A percentile compares a stretch with the other conserved stretches of the same genome.
phyloP scores from a whole-genome alignment of 1,140 invertebrate species.

The Heliconius hermathena region DNA sequence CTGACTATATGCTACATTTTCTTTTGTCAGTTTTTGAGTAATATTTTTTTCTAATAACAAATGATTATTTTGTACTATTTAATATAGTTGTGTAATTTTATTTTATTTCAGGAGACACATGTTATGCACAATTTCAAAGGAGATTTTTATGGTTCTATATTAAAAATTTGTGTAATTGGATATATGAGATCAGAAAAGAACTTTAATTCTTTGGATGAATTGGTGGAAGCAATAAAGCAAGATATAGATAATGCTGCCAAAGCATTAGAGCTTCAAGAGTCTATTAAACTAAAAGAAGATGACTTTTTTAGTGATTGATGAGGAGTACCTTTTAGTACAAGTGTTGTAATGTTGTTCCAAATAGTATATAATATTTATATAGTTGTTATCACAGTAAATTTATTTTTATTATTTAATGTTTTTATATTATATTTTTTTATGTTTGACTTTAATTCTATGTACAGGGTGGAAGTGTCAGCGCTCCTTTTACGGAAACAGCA shows the following conservation, averaged over 20 bases:
- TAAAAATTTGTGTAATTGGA: slow-evolving; percentile 91
- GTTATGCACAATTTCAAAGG: slow-evolving; percentile 91
- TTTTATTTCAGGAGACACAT: slow-evolving; percentile 91
- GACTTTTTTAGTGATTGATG: slow-evolving; percentile 50
- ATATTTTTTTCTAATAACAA: not conserved
- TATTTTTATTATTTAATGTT: not conserved
- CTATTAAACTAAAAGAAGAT: slow-evolving; percentile 54
- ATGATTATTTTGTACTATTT: not conserved
- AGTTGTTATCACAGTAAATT: not conserved
- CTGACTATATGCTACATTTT: no score
- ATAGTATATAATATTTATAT: not conserved
- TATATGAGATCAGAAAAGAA: slow-evolving; percentile 92
- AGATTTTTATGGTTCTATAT: slow-evolving; percentile 93
- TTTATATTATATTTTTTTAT: not conserved
- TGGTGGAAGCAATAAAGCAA: slow-evolving; percentile 88
- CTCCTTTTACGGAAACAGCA: no score
- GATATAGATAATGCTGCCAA: slow-evolving; percentile 87
- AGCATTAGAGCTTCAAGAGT: slow-evolving; percentile 79
- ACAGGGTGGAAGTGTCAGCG: no score
- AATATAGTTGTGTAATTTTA: not conserved
- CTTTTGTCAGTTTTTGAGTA: no score
- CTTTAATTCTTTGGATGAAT: slow-evolving; percentile 90
- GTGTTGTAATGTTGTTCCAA: not conserved
- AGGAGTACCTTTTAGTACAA: slow-evolving; percentile 4
- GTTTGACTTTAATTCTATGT: not conserved